phyloP scores from a whole-genome alignment of 2,113 vertebrate species.

The Rhagologus leucostigma region DNA sequence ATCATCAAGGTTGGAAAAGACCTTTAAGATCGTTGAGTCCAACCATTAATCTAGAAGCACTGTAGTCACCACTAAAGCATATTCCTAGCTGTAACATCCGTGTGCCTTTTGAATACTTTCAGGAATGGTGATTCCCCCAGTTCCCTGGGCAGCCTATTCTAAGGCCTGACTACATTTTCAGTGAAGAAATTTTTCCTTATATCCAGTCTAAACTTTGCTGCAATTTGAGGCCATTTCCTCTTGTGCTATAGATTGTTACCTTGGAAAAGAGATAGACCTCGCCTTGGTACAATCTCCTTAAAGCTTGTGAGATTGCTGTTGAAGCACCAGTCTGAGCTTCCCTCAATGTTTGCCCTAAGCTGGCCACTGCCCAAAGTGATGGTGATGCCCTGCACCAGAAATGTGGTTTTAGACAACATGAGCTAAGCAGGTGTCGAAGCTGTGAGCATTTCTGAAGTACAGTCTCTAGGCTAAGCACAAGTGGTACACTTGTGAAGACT shows the following conservation, averaged over 20 bases:
- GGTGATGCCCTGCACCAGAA: background rate
- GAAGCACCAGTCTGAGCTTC: background rate
- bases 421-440: background rate
- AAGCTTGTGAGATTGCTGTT: background rate
- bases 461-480: background rate
- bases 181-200: background rate
- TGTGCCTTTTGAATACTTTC: background rate
- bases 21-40: background rate
- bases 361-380: background rate
- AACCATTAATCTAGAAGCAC: background rate
- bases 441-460: background rate
- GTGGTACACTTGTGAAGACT: background rate
- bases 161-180: background rate
- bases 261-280: fast-evolving
- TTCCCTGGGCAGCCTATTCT: background rate
- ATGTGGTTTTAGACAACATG: background rate
- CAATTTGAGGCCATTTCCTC: background rate
- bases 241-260: background rate
- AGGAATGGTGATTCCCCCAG: background rate
- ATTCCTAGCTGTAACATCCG: background rate
- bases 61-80: background rate
- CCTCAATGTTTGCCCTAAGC: background rate
- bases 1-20: background rate
- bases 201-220: background rate
- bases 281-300: fast-evolving